Conservation (phyloP, 2,113 vertebrate genomes). For the Entomyzon cyanotis region DNA sequence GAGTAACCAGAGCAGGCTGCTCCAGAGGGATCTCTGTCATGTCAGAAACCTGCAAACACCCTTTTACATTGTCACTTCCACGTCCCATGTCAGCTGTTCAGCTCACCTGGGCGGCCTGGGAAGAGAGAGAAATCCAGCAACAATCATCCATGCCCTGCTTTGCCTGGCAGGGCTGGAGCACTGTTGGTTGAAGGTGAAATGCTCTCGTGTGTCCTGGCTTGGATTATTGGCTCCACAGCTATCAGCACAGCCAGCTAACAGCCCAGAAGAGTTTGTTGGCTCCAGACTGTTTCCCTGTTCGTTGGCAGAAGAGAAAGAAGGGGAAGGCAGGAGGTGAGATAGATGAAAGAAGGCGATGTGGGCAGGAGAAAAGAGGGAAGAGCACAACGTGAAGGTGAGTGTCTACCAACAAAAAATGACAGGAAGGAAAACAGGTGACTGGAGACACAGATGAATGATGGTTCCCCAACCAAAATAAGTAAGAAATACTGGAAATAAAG, state of each 20-base stretch:
- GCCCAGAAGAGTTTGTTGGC: background rate
- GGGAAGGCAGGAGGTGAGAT: background rate
- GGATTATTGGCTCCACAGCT: background rate
- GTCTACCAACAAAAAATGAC: background rate
- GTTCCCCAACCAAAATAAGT: background rate
- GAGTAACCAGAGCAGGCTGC: background rate
- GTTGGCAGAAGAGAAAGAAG: background rate
- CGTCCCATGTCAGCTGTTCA: background rate
- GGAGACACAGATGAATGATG: background rate
- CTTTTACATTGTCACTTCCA: background rate
- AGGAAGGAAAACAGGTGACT: background rate
- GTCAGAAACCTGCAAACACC: background rate
- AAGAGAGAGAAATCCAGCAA: background rate
- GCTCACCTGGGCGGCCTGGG: background rate
- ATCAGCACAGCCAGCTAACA: background rate
- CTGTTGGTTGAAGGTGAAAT: background rate
- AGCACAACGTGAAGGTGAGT: background rate
- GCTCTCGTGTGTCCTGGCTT: background rate
- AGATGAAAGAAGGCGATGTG: background rate
- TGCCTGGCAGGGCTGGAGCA: background rate
- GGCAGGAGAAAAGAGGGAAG: background rate
- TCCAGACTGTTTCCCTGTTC: background rate
- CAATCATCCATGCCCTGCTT: fast-evolving
- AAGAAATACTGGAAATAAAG: background rate
- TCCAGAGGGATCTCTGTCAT: background rate